Evolutionary conservation across 1,140 invertebrate species (phyloP).

Genomic region (Bilobella aurantiaca): DNA sequence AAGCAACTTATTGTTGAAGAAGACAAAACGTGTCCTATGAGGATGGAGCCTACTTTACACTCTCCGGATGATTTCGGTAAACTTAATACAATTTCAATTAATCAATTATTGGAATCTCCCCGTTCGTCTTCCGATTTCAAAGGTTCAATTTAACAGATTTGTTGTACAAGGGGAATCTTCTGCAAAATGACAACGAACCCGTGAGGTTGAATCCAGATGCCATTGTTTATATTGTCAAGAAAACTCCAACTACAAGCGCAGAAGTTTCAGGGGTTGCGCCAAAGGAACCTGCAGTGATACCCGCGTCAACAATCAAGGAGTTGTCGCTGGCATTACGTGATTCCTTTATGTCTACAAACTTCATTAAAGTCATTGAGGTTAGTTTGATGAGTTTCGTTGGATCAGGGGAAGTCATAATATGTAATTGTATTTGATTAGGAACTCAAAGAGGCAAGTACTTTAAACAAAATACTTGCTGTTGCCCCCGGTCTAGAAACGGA

Average conservation of each 20-base stretch:
- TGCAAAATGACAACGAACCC: not conserved
- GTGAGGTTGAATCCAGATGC: not conserved
- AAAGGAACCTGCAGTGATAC: not conserved
- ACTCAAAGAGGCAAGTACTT: conserved; percentile 7
- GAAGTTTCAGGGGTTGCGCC: not conserved
- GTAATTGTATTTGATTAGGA: not conserved
- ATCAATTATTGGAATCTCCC: too few species aligned
- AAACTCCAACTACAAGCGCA: not conserved
- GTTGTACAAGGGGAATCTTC: not conserved
- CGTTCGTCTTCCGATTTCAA: too few species aligned
- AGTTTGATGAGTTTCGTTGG: not conserved
- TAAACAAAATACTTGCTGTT: conserved; percentile 17
- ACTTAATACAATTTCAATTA: too few species aligned
- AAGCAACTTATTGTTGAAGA: too few species aligned
- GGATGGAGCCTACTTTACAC: too few species aligned
- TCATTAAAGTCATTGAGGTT: conserved; percentile 16
- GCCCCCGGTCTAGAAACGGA: conserved; percentile 15
- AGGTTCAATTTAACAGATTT: too few species aligned
- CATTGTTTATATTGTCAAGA: not conserved
- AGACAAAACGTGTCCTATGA: too few species aligned
- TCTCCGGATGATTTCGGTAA: not conserved
- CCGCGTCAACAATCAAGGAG: conserved; percentile 1
- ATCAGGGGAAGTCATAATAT: not conserved
- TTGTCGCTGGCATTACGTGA: conserved; percentile 13
- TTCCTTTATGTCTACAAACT: conserved; percentile 12